These are phyloP conservation scores for Trichosurus vulpecula DNA, from an alignment of 2,797 vertebrate species.

Conservation along the genomic window DNA sequence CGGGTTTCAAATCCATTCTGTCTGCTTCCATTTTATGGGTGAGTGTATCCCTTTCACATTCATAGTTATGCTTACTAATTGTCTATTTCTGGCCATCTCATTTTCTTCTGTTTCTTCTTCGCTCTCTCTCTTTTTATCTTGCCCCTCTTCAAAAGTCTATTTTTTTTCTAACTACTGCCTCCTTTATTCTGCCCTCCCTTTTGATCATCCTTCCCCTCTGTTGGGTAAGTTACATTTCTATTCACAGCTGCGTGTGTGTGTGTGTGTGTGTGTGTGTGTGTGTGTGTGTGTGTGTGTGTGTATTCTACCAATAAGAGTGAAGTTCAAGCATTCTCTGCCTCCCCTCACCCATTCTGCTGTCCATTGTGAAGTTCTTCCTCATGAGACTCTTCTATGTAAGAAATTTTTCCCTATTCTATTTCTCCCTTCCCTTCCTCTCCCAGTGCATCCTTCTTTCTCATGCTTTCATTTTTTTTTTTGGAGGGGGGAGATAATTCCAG, in stretches of 20 bases:
- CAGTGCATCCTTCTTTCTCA: not conserved
- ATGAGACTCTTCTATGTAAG: not conserved
- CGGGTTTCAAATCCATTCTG: not conserved
- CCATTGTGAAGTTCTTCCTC: not conserved
- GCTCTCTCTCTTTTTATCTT: not conserved
- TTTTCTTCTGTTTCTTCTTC: not conserved
- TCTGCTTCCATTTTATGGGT: not conserved
- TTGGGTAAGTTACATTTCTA: no score
- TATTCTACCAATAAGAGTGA: not conserved
- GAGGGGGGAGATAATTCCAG: not conserved
- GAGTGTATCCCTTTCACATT: not conserved
- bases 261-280: no score
- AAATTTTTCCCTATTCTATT: not conserved
- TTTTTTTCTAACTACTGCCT: not conserved
- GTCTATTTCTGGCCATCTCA: not conserved
- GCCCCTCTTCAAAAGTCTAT: not conserved
- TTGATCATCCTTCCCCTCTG: not conserved
- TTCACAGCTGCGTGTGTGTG: no score
- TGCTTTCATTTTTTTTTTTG: not conserved
- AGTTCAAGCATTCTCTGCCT: not conserved
- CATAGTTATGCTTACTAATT: not conserved
- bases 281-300: no score
- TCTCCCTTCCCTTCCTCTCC: not conserved
- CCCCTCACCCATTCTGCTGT: not conserved
- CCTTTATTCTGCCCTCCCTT: not conserved